These are phyloP conservation scores for Lagopus leucura DNA, from an alignment of 2,113 vertebrate genomes.

Conservation along the genomic window DNA sequence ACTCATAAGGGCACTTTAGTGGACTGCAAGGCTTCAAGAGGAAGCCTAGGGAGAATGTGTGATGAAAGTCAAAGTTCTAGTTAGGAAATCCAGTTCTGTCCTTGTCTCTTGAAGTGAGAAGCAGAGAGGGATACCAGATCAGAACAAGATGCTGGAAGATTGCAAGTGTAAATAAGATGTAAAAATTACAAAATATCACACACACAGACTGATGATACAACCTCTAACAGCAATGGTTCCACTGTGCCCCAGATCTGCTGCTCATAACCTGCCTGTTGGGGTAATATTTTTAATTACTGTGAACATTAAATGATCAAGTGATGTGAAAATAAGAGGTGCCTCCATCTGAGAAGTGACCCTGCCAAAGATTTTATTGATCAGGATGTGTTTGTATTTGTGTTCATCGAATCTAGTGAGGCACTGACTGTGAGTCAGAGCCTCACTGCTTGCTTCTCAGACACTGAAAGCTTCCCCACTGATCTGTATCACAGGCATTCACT, in stretches of 20 bases:
- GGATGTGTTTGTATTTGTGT: background rate
- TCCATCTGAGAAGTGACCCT: background rate
- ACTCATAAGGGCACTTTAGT: fast-evolving
- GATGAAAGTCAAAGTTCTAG: background rate
- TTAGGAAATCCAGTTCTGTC: background rate
- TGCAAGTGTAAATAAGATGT: background rate
- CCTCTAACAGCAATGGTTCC: background rate
- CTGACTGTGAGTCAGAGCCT: background rate
- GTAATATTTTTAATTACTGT: background rate
- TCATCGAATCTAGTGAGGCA: background rate
- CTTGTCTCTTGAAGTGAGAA: background rate
- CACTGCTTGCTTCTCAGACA: background rate
- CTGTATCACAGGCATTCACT: background rate
- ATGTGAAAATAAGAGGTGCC: background rate
- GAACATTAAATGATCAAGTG: background rate
- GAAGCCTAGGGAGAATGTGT: background rate
- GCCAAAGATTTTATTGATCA: background rate
- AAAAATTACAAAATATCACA: background rate
- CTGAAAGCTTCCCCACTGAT: background rate
- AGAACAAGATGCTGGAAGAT: background rate
- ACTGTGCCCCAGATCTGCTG: background rate
- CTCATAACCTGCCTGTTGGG: background rate
- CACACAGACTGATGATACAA: background rate
- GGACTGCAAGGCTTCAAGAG: background rate
- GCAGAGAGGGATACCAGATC: background rate